Percentiles rank a stretch among this genome's conserved stretches.
phyloP scores from a whole-genome alignment of 2,888 invertebrate species.

The Villa cingulata region DNA sequence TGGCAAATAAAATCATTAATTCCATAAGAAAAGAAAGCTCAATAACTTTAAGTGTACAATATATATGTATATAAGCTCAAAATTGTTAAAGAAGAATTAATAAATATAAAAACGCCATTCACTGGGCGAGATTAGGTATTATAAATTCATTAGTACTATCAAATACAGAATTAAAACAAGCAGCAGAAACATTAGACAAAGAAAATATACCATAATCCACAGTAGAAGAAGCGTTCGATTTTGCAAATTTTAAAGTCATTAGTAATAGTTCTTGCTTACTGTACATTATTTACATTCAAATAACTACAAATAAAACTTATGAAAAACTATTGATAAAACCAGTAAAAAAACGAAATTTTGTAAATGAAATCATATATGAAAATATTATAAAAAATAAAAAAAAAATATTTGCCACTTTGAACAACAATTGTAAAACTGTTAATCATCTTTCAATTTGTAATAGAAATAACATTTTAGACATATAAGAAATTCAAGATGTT shows the following conservation, averaged over 20 bases:
- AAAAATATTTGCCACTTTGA: neutral
- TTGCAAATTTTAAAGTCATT: conserved; percentile 7
- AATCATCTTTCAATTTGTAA: conserved; percentile 4
- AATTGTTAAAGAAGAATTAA: conserved; percentile 13
- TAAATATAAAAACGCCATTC: conserved; percentile 12
- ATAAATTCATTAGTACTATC: conserved; percentile 15
- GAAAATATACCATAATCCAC: conserved; percentile 7
- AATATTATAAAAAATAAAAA: neutral
- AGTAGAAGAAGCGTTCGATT: conserved; percentile 7
- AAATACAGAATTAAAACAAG: conserved; percentile 7
- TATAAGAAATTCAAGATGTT: neutral
- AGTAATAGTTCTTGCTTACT: neutral
- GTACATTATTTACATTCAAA: conserved; percentile 1
- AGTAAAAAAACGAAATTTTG: conserved; percentile 1
- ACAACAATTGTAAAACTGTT: conserved; percentile 1
- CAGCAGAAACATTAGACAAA: neutral
- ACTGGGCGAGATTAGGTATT: conserved; percentile 13
- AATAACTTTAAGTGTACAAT: conserved; percentile 1
- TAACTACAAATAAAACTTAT: neutral
- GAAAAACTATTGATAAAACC: conserved; percentile 1
- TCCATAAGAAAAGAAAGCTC: neutral
- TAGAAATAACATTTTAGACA: conserved; percentile 2
- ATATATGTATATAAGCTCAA: conserved; percentile 11
- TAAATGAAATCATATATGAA: neutral
- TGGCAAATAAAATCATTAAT: conserved; percentile 1